Base-by-base conservation (phyloP, 2,888 invertebrate genomes). In the Pseudococcus viburni region DNA sequence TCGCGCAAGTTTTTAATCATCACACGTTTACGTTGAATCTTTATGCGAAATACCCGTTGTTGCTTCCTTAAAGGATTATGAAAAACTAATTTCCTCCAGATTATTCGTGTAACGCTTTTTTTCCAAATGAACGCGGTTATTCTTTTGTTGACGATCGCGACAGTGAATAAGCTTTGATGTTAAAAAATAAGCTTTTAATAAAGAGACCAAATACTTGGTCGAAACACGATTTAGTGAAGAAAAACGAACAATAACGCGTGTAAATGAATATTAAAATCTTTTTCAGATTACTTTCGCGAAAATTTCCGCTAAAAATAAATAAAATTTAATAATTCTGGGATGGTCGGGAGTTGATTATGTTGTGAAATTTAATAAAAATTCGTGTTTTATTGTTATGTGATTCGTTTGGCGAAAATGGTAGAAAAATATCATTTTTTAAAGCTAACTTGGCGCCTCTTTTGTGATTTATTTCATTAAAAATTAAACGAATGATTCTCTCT, bases 171-270 rank as follows among this genome's bases (percentile, higher is more conserved):
- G 80, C 80, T 83, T 83, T 83, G 80, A 83, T 83, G 80, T 83
- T 83, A 83, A 83, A 51, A 83, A 83, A 83, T 83, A 83, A 83
- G 80, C 80, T 83, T 83, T 83, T 83, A 83, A 83, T 83, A 83
- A 83, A 83, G 80, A 46, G 19, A 83, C 80, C 80, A 46, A 83
- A 83, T 83, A 83, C 80, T n/a, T 46, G 19, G 46, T 22, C 80
- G 46, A 46, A 83, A 22, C 33, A 33, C 33, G 46, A 46, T 83
- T 12, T 6, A 46, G 46, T 46, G 19, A 46, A 83, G 15, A 73
- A 46, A 83, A 15, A 83, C 11, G 46, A 83, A 46, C 33, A 83
- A 83, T 83, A 46, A 83, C n/a, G 80, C 42, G 42, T 83, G 9
- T 42, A 83, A 83, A 83, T 83, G 42, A 83, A 83, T 83, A 83